phyloP scores from a whole-genome alignment of 1,140 invertebrate genomes.

The Drosophila neocordata region DNA sequence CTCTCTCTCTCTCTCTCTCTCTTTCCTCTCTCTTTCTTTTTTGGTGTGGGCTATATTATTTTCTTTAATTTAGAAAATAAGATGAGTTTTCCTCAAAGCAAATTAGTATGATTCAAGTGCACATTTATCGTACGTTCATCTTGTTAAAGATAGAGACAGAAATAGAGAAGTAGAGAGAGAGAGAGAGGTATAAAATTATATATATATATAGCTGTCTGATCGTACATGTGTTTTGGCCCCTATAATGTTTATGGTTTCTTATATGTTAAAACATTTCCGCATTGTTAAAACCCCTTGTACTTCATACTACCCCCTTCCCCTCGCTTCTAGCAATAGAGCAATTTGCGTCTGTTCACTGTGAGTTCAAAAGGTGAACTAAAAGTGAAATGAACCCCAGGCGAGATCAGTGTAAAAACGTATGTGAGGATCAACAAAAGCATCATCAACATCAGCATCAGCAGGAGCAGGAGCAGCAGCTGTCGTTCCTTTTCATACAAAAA shows the following conservation, averaged over 20 bases:
- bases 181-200: slow-evolving; percentile 21
- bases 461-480: slow-evolving; percentile 54
- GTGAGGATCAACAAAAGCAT: slow-evolving; percentile 31
- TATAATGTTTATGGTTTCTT: slow-evolving; percentile 28
- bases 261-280: slow-evolving; percentile 2
- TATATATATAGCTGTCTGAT: slow-evolving; percentile 6
- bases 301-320: slow-evolving; percentile 2
- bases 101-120: slow-evolving; percentile 62
- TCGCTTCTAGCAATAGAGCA: slow-evolving; percentile 16
- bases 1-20: slow-evolving; percentile 21
- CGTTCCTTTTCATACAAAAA: slow-evolving; percentile 17
- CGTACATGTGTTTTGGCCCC: slow-evolving; percentile 59
- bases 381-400: slow-evolving; percentile 14
- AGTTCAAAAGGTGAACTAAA: slow-evolving; percentile 70
- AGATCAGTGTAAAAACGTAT: slow-evolving; percentile 38
- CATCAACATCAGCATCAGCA: not conserved
- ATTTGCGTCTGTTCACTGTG: slow-evolving; percentile 27
- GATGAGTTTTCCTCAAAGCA: slow-evolving; percentile 21
- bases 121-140: slow-evolving; percentile 53
- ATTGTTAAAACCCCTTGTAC: not conserved
- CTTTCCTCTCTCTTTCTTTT: not conserved
- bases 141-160: slow-evolving; percentile 34
- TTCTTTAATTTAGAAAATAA: slow-evolving; percentile 74
- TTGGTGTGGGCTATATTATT: slow-evolving; percentile 55
- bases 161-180: not conserved